Base-by-base conservation (phyloP, 2,888 invertebrate genomes). In the Lasioglossum calceatum region DNA sequence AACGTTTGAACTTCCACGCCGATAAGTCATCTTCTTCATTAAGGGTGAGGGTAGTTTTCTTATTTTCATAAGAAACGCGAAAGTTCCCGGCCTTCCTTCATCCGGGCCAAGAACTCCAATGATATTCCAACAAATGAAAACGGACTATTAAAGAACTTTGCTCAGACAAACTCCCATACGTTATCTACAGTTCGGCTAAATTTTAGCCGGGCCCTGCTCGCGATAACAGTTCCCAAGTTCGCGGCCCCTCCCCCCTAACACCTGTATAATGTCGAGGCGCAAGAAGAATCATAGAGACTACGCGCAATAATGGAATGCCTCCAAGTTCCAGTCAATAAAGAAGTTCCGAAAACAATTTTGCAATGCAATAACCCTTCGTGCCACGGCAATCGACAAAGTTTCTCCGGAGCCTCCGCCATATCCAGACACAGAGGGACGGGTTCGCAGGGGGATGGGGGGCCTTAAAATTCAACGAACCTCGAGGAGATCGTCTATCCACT, bases 381-480 rank as follows among this genome's bases (percentile, higher is more conserved):
- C 81, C 73, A 16, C 64, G 82, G 82, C 87, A 81, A 88, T 87
- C 84, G 79, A 61, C 81, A 67, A 84, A 89, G 81, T 88, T 89
- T 85, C 81, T 76, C 14, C 75, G 76, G 78, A 79, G 72, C 47
- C 36, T 32, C 70, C 58, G 39, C 44, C 67, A 16, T 61, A 27
- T 64, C 81, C 75, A 39, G 71, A n/a, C 23, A 39, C 27, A 7
- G 12, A 4, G 32, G 27, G 47, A 23, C 8, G 54, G 54, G 10
- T 54, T 54, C 3, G 54, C 54, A 23, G 54, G 8, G 32, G 39
- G 7, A 19, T n/a, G 72, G 54, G 27, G 64, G 54, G 72, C 77
- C 73, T 90, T 90, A 90, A 90, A 90, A 90, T 90, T 90, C 90
- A 90, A 90, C 87, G 84, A 90, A 84, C 78, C 84, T 58, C 79